Evolutionary conservation across 2,888 invertebrate genomes (phyloP), one percentile per base, ranked within the genome.

Genomic region (Epicampocera succincta): DNA sequence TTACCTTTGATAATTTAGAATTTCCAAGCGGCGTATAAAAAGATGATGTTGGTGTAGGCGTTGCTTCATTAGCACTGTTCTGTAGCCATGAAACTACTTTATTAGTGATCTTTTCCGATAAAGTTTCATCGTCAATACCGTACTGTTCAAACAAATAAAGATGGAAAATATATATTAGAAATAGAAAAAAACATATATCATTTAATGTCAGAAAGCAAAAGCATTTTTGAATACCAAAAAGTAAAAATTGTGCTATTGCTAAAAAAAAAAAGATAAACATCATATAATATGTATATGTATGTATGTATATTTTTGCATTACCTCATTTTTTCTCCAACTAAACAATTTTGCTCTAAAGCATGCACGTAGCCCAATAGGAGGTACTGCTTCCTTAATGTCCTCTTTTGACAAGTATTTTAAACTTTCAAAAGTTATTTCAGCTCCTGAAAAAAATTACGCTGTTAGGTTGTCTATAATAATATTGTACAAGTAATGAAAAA

Each of bases 1-100:
- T 48, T 61, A 75, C 68, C 75, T 75, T 68, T 38, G 75, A 75
- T 11, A 68, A 50, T 11, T 68, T 75, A 8, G 56, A 68, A 46
- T 3, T 56, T 21, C 33, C 50, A 42, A 19, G 12, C n/a, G 60
- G 9, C 65, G 60, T n/a, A 6, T 25, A 75, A 52, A 33, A n/a
- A 15, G 68, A 68, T 5, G 68, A 44, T 12, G 66, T 58, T 21
- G 66, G 40, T 48, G 58, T 50, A 58, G 66, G 58, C 40, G 15
- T 15, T 11, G 11, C 38, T 8, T 58, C 15, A 66, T 66, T 66
- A 2, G 46, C n/a, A 12, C 29, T 44, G 40, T 74, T 65, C 25
- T 74, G 74, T 44, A 74, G 48, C 65, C 46, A 58, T 12, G 65
- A 58, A 12, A 50, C 54, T 40, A 74, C 66, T 74, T 74, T 74